Evolutionary conservation across 2,888 invertebrate species (phyloP).

Genomic region (Rotaria sp.): DNA sequence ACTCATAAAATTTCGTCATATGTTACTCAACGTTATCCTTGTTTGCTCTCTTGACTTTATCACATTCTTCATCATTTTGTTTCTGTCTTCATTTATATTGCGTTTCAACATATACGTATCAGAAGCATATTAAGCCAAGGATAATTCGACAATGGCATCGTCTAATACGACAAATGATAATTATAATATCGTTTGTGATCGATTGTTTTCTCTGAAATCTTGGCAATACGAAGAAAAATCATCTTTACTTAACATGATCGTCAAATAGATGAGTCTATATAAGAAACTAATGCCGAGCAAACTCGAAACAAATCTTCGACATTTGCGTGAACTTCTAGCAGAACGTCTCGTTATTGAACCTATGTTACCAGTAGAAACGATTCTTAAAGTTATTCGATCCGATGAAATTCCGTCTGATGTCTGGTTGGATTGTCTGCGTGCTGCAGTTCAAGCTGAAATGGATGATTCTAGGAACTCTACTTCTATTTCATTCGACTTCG

Average conservation of each 20-base stretch:
- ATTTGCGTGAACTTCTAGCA: neutral
- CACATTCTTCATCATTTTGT: too few relatives aligned
- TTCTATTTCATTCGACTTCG: neutral
- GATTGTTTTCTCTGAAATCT: neutral
- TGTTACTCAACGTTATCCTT: too few relatives aligned
- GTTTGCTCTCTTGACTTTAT: too few relatives aligned
- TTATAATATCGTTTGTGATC: neutral
- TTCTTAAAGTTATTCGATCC: neutral
- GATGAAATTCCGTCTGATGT: neutral
- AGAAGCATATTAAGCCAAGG: too few relatives aligned
- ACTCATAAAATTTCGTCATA: too few relatives aligned
- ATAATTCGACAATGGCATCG: too few relatives aligned
- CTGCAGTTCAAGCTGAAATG: neutral
- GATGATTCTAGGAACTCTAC: neutral
- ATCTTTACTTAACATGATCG: neutral
- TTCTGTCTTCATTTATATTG: too few relatives aligned
- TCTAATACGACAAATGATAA: neutral
- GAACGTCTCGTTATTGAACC: neutral
- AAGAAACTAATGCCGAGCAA: neutral
- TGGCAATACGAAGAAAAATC: neutral
- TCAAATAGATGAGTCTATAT: neutral
- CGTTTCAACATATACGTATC: too few relatives aligned
- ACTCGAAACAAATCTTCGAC: neutral
- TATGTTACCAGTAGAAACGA: neutral
- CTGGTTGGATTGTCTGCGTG: neutral